A percentile compares a stretch with the other conserved stretches of the same genome.
These are phyloP conservation scores for Mus minutoides DNA, from an alignment of 2,797 vertebrate genomes.

Conservation along the genomic window DNA sequence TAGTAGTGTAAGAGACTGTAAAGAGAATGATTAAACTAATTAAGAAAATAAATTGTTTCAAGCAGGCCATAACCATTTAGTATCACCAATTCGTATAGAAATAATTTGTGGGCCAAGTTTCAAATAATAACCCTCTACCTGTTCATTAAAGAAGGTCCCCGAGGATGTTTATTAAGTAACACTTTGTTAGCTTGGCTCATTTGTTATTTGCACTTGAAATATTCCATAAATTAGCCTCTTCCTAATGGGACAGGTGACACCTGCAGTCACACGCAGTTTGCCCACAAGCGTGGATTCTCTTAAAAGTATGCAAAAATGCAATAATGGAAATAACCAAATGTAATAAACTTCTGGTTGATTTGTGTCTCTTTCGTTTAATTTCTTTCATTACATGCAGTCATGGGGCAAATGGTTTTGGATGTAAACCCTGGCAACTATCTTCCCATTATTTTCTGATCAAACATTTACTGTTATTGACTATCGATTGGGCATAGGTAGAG, in stretches of 20 bases:
- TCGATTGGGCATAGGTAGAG: neutral
- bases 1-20: constrained; percentile 69
- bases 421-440: neutral
- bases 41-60: constrained; percentile 81
- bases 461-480: constrained; percentile 9
- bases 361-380: constrained; percentile 7
- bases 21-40: constrained; percentile 79
- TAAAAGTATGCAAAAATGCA: constrained; percentile 58
- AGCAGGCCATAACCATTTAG: constrained; percentile 71
- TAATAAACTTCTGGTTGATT: constrained; percentile 49
- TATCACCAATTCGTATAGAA: constrained; percentile 73
- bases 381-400: constrained; percentile 56
- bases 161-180: constrained; percentile 68
- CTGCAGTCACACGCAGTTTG: constrained; percentile 21
- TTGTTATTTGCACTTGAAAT: constrained; percentile 74
- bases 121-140: constrained; percentile 72
- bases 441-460: neutral
- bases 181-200: constrained; percentile 69
- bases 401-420: neutral
- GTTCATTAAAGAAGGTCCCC: constrained; percentile 79
- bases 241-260: constrained; percentile 67
- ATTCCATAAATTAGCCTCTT: constrained; percentile 62
- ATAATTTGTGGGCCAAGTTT: constrained; percentile 74
- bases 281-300: constrained; percentile 63
- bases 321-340: neutral